Percentiles rank a stretch among this genome's conserved stretches.
Conservation (phyloP, 64 coral and sea anemone species). For the Pocillopora damicornis region DNA sequence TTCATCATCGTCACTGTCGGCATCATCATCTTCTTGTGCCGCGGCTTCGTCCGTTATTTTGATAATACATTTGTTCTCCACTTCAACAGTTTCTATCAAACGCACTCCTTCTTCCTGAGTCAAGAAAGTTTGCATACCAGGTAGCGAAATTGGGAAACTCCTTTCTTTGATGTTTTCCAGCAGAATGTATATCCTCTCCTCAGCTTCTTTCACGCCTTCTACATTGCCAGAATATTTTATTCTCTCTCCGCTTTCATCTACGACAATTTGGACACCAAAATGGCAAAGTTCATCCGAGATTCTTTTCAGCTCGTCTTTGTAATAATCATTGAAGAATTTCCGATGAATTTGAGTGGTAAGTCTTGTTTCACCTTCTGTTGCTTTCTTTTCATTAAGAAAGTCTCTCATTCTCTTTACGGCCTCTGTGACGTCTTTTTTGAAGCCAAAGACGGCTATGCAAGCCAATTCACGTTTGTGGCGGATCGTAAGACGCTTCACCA, state of each 20-base stretch:
- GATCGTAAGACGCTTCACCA: constrained; percentile 9
- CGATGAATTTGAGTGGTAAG: constrained; percentile 14
- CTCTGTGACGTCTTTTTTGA: constrained; percentile 16
- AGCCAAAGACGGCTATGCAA: constrained; percentile 29
- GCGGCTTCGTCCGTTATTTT: background rate
- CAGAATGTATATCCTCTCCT: constrained; percentile 5
- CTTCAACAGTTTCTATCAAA: background rate
- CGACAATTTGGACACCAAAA: constrained; percentile 3
- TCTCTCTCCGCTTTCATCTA: background rate
- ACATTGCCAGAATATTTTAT: background rate
- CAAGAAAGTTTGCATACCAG: constrained; percentile 26
- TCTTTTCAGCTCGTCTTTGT: background rate
- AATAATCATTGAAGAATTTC: constrained; percentile 12
- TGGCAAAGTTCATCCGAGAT: background rate
- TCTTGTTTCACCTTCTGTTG: constrained; percentile 15
- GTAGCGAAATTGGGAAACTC: background rate
- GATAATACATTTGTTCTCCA: constrained; percentile 9
- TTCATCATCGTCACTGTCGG: constrained; percentile 15
- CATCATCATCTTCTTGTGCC: background rate
- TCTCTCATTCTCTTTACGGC: constrained; percentile 24
- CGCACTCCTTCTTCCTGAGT: background rate
- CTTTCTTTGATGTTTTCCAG: constrained; percentile 26
- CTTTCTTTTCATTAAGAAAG: constrained; percentile 40
- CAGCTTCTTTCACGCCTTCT: constrained; percentile 27
- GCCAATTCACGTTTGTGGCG: background rate